A percentile compares a stretch with the other conserved stretches of the same genome.
These are phyloP conservation scores for Cinclus cinclus DNA, from an alignment of 2,113 vertebrate genomes.

Conservation along the genomic window DNA sequence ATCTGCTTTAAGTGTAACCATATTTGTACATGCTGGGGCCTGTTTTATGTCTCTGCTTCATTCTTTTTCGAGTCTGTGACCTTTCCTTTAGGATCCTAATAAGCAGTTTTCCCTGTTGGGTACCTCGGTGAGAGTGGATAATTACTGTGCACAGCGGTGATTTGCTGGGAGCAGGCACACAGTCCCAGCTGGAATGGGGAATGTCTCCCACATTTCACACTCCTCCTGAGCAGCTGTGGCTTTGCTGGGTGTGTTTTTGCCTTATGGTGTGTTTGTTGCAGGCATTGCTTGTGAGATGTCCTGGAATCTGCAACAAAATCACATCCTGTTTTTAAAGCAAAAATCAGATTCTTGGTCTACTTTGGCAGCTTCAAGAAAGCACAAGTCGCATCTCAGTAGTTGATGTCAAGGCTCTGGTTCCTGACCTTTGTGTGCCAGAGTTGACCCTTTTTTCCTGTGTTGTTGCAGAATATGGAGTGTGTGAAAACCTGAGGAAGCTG, in stretches of 20 bases:
- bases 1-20: slow-evolving; percentile 31
- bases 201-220: neutral
- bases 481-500: slow-evolving; percentile 88
- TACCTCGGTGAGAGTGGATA: slow-evolving; percentile 6
- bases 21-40: slow-evolving; percentile 34
- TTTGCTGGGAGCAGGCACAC: neutral
- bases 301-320: neutral
- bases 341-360: neutral
- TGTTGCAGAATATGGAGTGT: slow-evolving; percentile 89
- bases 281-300: neutral
- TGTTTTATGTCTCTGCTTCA: slow-evolving; percentile 28
- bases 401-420: neutral
- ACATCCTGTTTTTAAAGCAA: neutral
- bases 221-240: neutral
- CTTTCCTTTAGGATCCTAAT: slow-evolving; percentile 33
- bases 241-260: neutral
- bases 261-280: neutral
- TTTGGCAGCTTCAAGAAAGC: neutral
- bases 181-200: neutral
- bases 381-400: neutral
- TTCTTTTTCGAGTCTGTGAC: slow-evolving; percentile 33
- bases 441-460: neutral
- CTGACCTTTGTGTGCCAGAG: neutral
- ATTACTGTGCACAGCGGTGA: neutral
- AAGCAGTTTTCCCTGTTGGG: slow-evolving; percentile 27